Evolutionary conservation across 2,113 vertebrate species (phyloP), one percentile per base, ranked within the genome.

Genomic region (Cairina moschata): DNA sequence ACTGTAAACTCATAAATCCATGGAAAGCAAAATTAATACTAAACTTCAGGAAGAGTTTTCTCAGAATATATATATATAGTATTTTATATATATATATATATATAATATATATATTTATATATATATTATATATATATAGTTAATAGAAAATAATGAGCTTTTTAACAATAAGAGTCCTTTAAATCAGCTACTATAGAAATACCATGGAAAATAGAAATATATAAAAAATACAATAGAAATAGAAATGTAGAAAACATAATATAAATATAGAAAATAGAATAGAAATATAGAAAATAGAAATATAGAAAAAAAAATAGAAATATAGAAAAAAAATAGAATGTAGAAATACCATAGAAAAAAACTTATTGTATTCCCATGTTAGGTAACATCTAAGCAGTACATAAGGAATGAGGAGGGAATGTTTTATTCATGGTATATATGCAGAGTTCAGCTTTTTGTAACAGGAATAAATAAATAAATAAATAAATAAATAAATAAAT

Each of bases 401-500:
- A 59, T 72, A 78, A 90, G 25, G 88, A 72, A 81, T 81, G 71
- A 4, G 9, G 28, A 52, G 7, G 40, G 9, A 34, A 88, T 91
- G 38, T 89, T 96, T 93, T 92, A 76, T 95, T 94, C 34, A 55
- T 93, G 13, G 77, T 54, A 54, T 78, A 4, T 34, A 31, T 69
- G 36, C 54, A 91, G 21, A 6, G 0, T 28, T 81, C 10, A 3
- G 26, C 60, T 84, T 81, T 78, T 66, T 54, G 21, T 72, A 95
- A 48, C 1, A 1, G 44, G 44, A 9, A 46, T 38, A 73, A 11
- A 38, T 29, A 59, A 29, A 44, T 16, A 44, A 44, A 44, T 16
- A 17, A 44, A 17, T 16, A 44, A 62, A 40, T 38, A 73, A 11
- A 38, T 29, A 59, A 29, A 44, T 16, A 44, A 44, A 44, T 16